Percentiles rank a stretch among this genome's conserved stretches.
Evolutionary conservation across 2,113 vertebrate genomes (phyloP).

Genomic region (Nycticryphes semicollaris): DNA sequence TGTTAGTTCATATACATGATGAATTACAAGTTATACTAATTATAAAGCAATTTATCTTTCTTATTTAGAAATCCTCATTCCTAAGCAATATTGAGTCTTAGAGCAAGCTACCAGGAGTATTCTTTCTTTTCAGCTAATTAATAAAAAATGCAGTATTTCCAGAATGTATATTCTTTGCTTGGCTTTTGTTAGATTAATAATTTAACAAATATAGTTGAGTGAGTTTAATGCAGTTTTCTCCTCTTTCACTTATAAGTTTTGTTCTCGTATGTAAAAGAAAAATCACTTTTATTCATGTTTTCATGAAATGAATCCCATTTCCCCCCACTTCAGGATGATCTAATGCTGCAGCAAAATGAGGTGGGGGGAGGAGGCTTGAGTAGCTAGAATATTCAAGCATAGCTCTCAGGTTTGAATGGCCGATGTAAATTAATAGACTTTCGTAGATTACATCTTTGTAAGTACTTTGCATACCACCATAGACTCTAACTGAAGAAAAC

Average conservation of each 20-base stretch:
- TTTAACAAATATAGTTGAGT: slow-evolving; percentile 17
- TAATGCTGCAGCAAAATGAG: neutral
- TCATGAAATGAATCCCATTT: neutral
- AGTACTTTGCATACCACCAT: neutral
- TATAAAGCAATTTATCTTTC: slow-evolving; percentile 47
- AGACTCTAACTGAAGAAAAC: neutral
- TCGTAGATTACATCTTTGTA: neutral
- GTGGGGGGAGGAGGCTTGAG: neutral
- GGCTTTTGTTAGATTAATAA: slow-evolving; percentile 52
- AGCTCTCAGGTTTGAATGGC: neutral
- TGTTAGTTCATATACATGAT: slow-evolving; percentile 6
- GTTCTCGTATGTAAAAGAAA: neutral
- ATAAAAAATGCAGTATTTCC: slow-evolving; percentile 21
- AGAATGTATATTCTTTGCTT: slow-evolving; percentile 11
- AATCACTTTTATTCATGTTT: neutral
- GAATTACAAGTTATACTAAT: slow-evolving; percentile 46
- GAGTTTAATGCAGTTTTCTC: neutral
- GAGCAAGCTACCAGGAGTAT: slow-evolving; percentile 13
- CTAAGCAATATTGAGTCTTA: slow-evolving; percentile 1
- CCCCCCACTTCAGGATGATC: neutral
- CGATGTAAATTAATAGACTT: neutral
- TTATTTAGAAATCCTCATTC: slow-evolving; percentile 18
- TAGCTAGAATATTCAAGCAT: neutral
- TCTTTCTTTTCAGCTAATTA: slow-evolving; percentile 38
- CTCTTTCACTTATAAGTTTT: neutral